Evolutionary conservation across 2,888 invertebrate species (phyloP).

Genomic region (Himalopsyche tibetana): DNA sequence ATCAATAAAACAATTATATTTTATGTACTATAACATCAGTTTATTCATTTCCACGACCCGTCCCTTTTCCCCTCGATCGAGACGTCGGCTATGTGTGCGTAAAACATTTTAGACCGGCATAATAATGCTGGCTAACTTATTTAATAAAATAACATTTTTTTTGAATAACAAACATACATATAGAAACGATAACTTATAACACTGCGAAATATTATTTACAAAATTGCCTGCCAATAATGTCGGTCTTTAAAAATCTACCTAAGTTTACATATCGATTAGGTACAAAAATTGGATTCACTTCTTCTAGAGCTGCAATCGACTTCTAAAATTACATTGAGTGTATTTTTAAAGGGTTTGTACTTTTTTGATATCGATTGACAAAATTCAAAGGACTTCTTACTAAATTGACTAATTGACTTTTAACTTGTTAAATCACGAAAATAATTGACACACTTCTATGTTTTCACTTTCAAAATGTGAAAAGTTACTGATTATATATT

Average conservation of each 20-base stretch:
- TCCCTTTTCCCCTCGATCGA: neutral
- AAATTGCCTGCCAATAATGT: slow-evolving; percentile 1
- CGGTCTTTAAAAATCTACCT: neutral
- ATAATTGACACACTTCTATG: slow-evolving; percentile 77
- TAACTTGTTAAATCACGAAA: slow-evolving; percentile 61
- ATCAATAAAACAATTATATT: slow-evolving; percentile 77
- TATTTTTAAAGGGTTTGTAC: slow-evolving; percentile 35
- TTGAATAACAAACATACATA: neutral
- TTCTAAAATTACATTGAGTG: slow-evolving; percentile 16
- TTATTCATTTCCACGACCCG: slow-evolving; percentile 54
- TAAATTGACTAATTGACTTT: slow-evolving; percentile 5
- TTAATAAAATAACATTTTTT: slow-evolving; percentile 12
- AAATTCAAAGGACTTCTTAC: neutral
- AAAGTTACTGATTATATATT: slow-evolving; percentile 74
- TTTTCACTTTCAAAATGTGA: slow-evolving; percentile 78
- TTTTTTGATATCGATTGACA: slow-evolving; percentile 23
- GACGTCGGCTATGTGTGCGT: slow-evolving; percentile 1
- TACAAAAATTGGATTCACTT: slow-evolving; percentile 40
- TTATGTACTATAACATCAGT: slow-evolving; percentile 74
- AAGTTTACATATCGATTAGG: slow-evolving; percentile 38
- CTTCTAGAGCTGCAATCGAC: neutral
- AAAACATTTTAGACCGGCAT: slow-evolving; percentile 14
- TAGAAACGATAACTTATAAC: slow-evolving; percentile 36
- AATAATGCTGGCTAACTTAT: neutral
- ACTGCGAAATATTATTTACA: slow-evolving; percentile 34